These are phyloP conservation scores for Urocolius indicus DNA, from an alignment of 2,113 vertebrate genomes.

Conservation along the genomic window DNA sequence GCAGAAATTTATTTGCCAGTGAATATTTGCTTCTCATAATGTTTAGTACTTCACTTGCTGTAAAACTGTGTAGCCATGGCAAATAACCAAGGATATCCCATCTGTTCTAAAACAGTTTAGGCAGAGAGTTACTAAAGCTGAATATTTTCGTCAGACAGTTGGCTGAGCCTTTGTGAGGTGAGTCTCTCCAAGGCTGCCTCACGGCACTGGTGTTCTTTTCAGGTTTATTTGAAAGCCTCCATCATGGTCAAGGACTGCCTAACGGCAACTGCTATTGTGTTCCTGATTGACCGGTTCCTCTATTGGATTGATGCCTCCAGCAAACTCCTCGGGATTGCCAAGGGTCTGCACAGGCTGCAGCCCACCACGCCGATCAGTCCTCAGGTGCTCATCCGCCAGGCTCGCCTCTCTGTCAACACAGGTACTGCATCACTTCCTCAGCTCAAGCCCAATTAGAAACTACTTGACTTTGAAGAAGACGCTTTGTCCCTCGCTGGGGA, in stretches of 20 bases:
- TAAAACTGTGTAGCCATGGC: neutral
- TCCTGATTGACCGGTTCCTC: slow-evolving; percentile 89
- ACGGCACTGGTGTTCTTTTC: neutral
- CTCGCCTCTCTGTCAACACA: slow-evolving; percentile 85
- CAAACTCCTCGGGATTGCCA: slow-evolving; percentile 82
- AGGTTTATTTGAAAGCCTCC: slow-evolving; percentile 84
- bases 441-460: neutral
- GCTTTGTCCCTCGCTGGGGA: neutral
- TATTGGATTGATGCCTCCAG: slow-evolving; percentile 89
- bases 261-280: slow-evolving; percentile 80
- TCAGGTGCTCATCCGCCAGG: slow-evolving; percentile 92
- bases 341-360: slow-evolving; percentile 81
- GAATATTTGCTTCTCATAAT: neutral
- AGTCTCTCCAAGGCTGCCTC: neutral
- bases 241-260: slow-evolving; percentile 77
- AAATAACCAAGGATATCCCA: neutral
- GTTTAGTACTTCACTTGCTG: neutral
- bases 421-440: slow-evolving; percentile 69
- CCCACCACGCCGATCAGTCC: slow-evolving; percentile 84
- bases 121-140: neutral
- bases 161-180: neutral
- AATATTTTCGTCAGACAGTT: neutral
- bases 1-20: neutral
- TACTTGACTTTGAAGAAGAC: slow-evolving; percentile 50
- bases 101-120: neutral